phyloP scores from a whole-genome alignment of 2,797 vertebrate genomes.

The Manis crassicaudata region DNA sequence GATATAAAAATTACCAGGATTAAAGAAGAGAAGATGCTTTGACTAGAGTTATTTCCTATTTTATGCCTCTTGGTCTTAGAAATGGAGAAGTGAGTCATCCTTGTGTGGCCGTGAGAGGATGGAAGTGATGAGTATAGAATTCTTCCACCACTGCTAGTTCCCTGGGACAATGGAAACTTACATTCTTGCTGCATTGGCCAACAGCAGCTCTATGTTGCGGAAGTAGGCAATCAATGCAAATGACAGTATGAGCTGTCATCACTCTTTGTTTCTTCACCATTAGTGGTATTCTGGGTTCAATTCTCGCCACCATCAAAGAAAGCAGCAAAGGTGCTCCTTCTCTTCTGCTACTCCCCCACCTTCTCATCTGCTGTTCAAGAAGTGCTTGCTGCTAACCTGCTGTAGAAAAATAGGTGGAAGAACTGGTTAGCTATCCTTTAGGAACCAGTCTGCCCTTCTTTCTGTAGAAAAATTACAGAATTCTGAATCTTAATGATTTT shows the following conservation, averaged over 20 bases:
- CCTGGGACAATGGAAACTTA: not conserved
- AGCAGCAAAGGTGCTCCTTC: not conserved
- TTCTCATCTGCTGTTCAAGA: not conserved
- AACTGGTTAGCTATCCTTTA: not conserved
- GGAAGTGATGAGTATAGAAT: not conserved
- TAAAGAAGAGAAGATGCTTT: constrained; percentile 5
- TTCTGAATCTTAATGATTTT: not conserved
- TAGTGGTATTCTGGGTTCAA: not conserved
- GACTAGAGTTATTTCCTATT: constrained; percentile 30
- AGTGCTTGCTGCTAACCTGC: not conserved
- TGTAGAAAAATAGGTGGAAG: not conserved
- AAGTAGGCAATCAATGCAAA: not conserved
- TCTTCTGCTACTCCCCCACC: not conserved
- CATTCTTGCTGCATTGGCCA: not conserved
- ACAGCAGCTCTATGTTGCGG: not conserved
- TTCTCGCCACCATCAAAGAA: not conserved
- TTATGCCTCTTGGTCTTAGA: not conserved
- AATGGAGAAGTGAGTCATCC: constrained; percentile 54
- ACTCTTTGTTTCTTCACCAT: not conserved
- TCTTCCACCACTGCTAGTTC: not conserved
- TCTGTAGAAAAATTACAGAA: not conserved
- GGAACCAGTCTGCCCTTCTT: not conserved
- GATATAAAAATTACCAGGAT: not conserved
- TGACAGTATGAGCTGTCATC: not conserved
- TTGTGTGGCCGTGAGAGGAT: not conserved